Base-by-base conservation (phyloP, 1,140 invertebrate species). In the Apis cerana region DNA sequence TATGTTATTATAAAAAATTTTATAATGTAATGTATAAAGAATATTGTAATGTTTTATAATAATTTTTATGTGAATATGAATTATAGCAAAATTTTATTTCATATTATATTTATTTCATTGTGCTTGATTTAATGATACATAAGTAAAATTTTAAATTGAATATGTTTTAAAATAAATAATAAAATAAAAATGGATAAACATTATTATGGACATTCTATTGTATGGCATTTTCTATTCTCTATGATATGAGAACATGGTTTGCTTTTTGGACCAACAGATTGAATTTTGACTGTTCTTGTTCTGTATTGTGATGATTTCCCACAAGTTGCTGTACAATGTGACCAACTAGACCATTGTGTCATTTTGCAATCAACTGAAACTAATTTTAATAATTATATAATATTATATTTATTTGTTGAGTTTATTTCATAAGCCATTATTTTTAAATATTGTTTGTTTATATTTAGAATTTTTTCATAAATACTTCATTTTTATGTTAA, bases 301-400 rank as follows among this genome's bases (percentile, higher is more conserved):
- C 95, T 91, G 68, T 94, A 93, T 65, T 94, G 92, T 3, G 94
- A 85, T 4, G 94, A 91, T n/a, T 92, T 90, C 13, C 96, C 96
- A 84, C 96, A 97, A 10, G 94, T 95, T 15, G 94, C 94, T 3
- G 95, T 95, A 83, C 96, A 97, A 1, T 94, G 93, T 19, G 96
- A 96, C 96, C 96, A 97, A 21, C 89, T 85, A 12, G 95, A 95
- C 96, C 96, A 96, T 64, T 94, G 92, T 2, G 95, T 95, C 85
- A 96, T 94, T 83, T 94, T 92, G 83, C 96, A 97, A 59, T 96
- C 94, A n/a, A 88, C 71, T 71, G 90, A 89, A 83, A 87, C 90
- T 92, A 70, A 85, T 67, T 21, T 13, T 2, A 33, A 27, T 67
- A 50, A 59, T 21, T 19, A 70, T 11, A 67, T 12, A 33, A 17